Percentiles rank a stretch among this genome's conserved stretches.
Evolutionary conservation across 2,113 vertebrate genomes (phyloP).

Genomic region (Bubo blakistoni): DNA sequence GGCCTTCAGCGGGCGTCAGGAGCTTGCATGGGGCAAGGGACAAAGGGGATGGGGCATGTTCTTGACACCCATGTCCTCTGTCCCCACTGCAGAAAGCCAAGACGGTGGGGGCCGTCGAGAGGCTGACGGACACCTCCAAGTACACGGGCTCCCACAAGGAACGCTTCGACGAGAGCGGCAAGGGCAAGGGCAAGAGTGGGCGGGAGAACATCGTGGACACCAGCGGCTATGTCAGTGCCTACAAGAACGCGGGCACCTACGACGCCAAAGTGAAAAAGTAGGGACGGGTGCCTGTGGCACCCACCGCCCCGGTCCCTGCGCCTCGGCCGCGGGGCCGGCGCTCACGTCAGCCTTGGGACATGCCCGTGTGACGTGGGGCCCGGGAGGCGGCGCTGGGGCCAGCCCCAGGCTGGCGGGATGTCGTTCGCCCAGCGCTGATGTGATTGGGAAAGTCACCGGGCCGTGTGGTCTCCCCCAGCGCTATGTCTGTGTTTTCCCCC

Average conservation of each 20-base stretch:
- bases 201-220: constrained; percentile 88
- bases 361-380: not conserved
- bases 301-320: not conserved
- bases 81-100: constrained; percentile 82
- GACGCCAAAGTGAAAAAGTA: constrained; percentile 84
- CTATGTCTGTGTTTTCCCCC: not conserved
- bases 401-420: not conserved
- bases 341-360: not conserved
- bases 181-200: constrained; percentile 87
- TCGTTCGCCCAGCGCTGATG: not conserved
- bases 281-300: not conserved
- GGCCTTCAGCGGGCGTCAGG: not conserved
- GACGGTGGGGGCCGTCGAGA: constrained; percentile 82
- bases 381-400: not conserved
- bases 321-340: not conserved
- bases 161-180: constrained; percentile 87
- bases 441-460: not conserved
- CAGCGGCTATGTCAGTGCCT: constrained; percentile 90
- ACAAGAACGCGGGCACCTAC: constrained; percentile 91
- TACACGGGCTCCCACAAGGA: constrained; percentile 95
- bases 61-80: not conserved
- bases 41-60: not conserved
- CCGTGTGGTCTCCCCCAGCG: not conserved
- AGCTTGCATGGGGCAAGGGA: not conserved
- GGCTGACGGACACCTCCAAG: constrained; percentile 89